Evolutionary conservation across 1,140 invertebrate genomes (phyloP).

Genomic region (Leptonema lineaticorne): DNA sequence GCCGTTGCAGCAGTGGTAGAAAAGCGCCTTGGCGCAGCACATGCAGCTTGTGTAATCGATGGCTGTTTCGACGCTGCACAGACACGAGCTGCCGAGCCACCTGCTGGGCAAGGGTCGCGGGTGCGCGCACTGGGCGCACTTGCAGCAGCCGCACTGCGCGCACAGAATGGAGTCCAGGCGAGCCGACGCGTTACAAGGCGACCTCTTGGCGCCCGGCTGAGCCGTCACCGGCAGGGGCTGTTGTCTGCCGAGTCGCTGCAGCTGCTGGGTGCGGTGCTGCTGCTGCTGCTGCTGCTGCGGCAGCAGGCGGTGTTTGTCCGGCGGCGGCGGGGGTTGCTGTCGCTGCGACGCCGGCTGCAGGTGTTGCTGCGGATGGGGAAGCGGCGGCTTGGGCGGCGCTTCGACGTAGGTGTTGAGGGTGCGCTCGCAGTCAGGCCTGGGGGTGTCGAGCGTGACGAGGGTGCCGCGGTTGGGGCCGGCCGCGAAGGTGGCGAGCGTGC

Average conservation of each 20-base stretch:
- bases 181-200: conserved; percentile 45
- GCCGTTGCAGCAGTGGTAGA: conserved; percentile 86
- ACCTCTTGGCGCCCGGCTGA: conserved; percentile 50
- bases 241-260: conserved; percentile 41
- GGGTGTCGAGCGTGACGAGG: conserved; percentile 70
- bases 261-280: conserved; percentile 53
- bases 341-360: conserved; percentile 44
- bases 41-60: conserved; percentile 89
- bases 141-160: conserved; percentile 79
- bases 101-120: conserved; percentile 79
- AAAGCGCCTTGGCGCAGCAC: conserved; percentile 89
- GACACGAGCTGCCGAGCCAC: conserved; percentile 86
- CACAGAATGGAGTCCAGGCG: conserved; percentile 73
- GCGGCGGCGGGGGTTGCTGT: conserved; percentile 38
- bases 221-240: conserved; percentile 51
- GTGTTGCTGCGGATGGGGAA: conserved; percentile 33
- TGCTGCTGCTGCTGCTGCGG: conserved; percentile 44
- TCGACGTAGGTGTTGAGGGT: conserved; percentile 82
- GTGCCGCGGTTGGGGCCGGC: conserved; percentile 57
- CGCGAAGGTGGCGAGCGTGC: conserved; percentile 58
- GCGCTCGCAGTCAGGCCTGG: conserved; percentile 74
- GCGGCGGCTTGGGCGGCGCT: conserved; percentile 60
- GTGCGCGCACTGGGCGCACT: conserved; percentile 83
- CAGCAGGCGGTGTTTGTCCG: conserved; percentile 34
- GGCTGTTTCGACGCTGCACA: conserved; percentile 81